phyloP scores from a whole-genome alignment of 2,113 vertebrate genomes.

The Lophius piscatorius region DNA sequence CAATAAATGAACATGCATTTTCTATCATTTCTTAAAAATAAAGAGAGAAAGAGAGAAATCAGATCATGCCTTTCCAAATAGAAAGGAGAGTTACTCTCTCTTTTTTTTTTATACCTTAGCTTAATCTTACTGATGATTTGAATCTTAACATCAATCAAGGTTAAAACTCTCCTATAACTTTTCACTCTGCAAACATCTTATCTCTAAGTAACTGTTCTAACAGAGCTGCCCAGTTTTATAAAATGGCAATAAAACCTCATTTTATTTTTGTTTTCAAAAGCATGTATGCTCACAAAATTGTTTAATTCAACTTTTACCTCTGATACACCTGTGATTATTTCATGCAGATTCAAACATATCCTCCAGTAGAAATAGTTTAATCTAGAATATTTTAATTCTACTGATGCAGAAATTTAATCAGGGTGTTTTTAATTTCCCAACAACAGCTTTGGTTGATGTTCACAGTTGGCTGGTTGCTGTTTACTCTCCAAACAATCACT shows the following conservation, averaged over 20 bases:
- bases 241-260: no score
- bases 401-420: slow-evolving; percentile 30
- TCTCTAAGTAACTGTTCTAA: no score
- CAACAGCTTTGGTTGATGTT: slow-evolving; percentile 27
- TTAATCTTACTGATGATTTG: no score
- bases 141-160: no score
- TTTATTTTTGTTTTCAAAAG: background rate
- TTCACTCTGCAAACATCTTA: no score
- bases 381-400: background rate
- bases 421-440: slow-evolving; percentile 9
- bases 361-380: background rate
- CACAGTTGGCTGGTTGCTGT: slow-evolving; percentile 18
- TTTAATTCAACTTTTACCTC: background rate
- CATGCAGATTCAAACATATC: slow-evolving; percentile 1
- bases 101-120: no score
- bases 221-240: no score
- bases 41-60: background rate
- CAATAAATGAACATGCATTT: no score
- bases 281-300: no score
- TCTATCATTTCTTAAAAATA: no score
- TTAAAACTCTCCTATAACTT: no score
- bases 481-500: slow-evolving; percentile 2
- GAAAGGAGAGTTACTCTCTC: background rate
- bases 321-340: background rate
- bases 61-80: background rate